Evolutionary conservation across 2,888 invertebrate genomes (phyloP).

Genomic region (Achlya flavicornis): DNA sequence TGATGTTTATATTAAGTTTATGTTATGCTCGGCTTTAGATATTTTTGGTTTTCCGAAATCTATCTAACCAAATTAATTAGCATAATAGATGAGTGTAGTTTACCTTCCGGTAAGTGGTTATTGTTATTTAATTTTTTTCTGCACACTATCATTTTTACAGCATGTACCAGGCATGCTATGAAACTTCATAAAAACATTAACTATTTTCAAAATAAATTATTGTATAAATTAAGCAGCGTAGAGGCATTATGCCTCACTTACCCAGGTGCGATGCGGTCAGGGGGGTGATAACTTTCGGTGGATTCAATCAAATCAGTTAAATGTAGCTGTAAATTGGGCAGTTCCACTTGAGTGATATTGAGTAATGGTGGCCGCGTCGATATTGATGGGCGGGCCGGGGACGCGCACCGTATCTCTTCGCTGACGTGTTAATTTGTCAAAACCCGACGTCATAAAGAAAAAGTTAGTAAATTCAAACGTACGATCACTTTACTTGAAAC

Average conservation of each 20-base stretch:
- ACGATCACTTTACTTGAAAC: slow-evolving; percentile 11
- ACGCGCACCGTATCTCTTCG: slow-evolving; percentile 63
- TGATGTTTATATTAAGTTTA: slow-evolving; percentile 24
- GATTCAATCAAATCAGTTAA: slow-evolving; percentile 81
- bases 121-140: neutral
- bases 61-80: neutral
- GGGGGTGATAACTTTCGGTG: slow-evolving; percentile 67
- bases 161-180: neutral
- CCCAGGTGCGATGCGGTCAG: slow-evolving; percentile 39
- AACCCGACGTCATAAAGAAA: slow-evolving; percentile 69
- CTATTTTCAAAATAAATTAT: neutral
- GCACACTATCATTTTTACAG: neutral
- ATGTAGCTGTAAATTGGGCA: slow-evolving; percentile 81
- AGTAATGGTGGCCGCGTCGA: slow-evolving; percentile 72
- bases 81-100: neutral
- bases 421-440: slow-evolving; percentile 78
- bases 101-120: neutral
- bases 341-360: slow-evolving; percentile 80
- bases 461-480: slow-evolving; percentile 56
- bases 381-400: slow-evolving; percentile 71
- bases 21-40: slow-evolving; percentile 38
- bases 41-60: slow-evolving; percentile 5
- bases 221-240: neutral
- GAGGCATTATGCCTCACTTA: slow-evolving; percentile 25
- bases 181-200: neutral